Percentiles rank a stretch among this genome's conserved stretches.
These are phyloP conservation scores for Mythimna pallens DNA, from an alignment of 2,888 invertebrate species.

Conservation along the genomic window DNA sequence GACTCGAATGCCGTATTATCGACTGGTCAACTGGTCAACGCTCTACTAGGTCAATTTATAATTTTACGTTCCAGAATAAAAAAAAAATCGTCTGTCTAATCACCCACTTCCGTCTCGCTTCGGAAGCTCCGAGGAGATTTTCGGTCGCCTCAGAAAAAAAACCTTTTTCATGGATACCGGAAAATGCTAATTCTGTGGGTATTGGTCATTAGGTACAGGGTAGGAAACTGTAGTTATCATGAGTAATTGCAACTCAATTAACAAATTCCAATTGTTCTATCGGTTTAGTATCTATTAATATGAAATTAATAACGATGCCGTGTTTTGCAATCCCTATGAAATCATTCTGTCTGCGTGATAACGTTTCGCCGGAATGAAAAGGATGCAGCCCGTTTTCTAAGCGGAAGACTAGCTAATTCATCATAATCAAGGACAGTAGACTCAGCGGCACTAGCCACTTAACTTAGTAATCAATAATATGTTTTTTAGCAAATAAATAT, in stretches of 20 bases:
- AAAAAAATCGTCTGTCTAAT: neutral
- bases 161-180: neutral
- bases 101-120: neutral
- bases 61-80: neutral
- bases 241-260: constrained; percentile 38
- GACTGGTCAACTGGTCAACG: too few relatives aligned
- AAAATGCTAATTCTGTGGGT: neutral
- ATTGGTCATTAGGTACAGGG: neutral
- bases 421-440: constrained; percentile 39
- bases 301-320: constrained; percentile 35
- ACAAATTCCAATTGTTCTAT: constrained; percentile 26
- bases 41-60: neutral
- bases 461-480: neutral
- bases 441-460: neutral
- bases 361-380: constrained; percentile 52
- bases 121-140: neutral
- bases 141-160: neutral
- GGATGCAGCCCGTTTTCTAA: constrained; percentile 71
- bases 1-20: neutral
- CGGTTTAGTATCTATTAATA: constrained; percentile 15
- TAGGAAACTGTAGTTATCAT: constrained; percentile 12
- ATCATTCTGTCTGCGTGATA: constrained; percentile 39
- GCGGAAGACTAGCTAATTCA: constrained; percentile 63
- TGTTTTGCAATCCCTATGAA: constrained; percentile 49
- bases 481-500: too few relatives aligned